Conservation (phyloP, 1,140 invertebrate species). For the Brachionus calyciflorus region DNA sequence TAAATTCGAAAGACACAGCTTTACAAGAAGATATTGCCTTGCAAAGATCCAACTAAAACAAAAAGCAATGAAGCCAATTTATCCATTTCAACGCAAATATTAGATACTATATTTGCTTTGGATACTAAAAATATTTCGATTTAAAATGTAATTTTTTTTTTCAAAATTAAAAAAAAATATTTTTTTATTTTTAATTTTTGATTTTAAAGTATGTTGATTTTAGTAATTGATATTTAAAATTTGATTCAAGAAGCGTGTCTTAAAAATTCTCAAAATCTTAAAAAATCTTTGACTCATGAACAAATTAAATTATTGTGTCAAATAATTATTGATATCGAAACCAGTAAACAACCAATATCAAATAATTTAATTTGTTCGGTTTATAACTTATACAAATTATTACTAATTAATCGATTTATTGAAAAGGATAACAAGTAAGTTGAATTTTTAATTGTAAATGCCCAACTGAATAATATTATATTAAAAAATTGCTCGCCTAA, state of each 20-base stretch:
- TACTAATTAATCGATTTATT: background rate
- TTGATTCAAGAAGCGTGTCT: background rate
- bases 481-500: too few relatives aligned
- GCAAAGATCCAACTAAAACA: background rate
- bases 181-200: background rate
- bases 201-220: background rate
- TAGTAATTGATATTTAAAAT: background rate
- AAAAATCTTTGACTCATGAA: background rate
- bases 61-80: background rate
- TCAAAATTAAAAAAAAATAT: background rate
- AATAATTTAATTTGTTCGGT: background rate
- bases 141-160: background rate
- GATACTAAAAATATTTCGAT: background rate
- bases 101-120: constrained; percentile 32
- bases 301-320: background rate
- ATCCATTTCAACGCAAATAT: constrained; percentile 25
- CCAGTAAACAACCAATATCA: background rate
- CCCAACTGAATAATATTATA: too few relatives aligned
- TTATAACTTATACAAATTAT: constrained; percentile 6
- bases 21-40: background rate
- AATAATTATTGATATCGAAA: background rate
- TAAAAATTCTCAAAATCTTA: background rate
- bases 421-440: background rate
- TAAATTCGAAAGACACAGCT: background rate
- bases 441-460: too few relatives aligned